These are phyloP conservation scores for Palythoa grandiflora DNA, from an alignment of 92 coral and sea anemone genomes.

Conservation along the genomic window DNA sequence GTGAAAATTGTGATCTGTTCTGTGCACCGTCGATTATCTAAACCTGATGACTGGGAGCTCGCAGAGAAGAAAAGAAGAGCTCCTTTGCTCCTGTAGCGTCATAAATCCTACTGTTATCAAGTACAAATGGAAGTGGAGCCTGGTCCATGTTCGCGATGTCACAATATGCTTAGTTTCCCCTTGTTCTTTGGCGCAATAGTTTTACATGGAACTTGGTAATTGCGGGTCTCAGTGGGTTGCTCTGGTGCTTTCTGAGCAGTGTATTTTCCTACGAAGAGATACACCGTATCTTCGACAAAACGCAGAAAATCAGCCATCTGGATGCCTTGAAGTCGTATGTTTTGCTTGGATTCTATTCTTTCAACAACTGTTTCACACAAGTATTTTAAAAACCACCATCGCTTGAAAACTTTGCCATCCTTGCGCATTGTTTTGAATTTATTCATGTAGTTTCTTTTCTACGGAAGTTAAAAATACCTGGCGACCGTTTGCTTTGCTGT, in stretches of 20 bases:
- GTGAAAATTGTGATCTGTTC: background rate
- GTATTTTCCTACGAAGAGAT: constrained; percentile 18
- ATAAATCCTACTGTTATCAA: constrained; percentile 46
- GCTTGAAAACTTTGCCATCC: background rate
- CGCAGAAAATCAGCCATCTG: constrained; percentile 5
- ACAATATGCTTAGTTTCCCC: constrained; percentile 21
- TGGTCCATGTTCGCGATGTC: constrained; percentile 56
- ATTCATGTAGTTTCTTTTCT: background rate
- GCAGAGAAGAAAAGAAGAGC: constrained; percentile 45
- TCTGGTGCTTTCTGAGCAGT: constrained; percentile 39
- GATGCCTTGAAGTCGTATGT: constrained; percentile 20
- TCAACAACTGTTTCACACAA: constrained; percentile 12
- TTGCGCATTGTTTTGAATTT: background rate
- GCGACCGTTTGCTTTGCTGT: constrained; percentile 34
- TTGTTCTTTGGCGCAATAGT: background rate
- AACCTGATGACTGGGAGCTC: constrained; percentile 30
- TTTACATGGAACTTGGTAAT: constrained; percentile 8
- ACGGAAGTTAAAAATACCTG: background rate
- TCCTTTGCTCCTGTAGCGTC: constrained; percentile 47
- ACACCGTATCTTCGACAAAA: too few relatives aligned
- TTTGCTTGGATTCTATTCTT: constrained; percentile 13
- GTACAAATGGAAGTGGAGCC: constrained; percentile 46
- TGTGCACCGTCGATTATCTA: background rate
- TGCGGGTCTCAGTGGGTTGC: background rate
- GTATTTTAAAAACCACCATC: background rate